Evolutionary conservation across 30 jellyfish, hydroid and myxozoan genomes (phyloP).

Genomic region (Thelohanellus kitauei): DNA sequence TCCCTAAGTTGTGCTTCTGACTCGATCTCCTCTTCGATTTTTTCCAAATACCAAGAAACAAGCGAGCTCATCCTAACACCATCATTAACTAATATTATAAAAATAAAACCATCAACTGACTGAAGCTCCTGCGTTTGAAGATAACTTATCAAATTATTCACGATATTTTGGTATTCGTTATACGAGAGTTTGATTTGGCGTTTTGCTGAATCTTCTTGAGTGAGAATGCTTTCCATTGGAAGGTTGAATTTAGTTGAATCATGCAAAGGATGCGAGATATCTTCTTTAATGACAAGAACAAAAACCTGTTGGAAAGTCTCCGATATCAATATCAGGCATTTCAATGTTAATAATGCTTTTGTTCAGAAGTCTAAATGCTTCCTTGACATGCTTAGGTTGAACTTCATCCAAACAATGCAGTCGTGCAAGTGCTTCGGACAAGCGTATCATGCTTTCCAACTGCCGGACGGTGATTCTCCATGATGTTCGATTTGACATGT

Average conservation of each 20-base stretch:
- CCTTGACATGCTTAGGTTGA: constrained; percentile 78
- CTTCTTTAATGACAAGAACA: constrained; percentile 24
- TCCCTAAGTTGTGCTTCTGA: constrained; percentile 55
- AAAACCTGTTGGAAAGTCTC: too few species aligned
- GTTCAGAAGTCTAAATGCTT: constrained; percentile 55
- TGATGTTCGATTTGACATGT: constrained; percentile 50
- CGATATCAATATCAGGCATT: constrained; percentile 81
- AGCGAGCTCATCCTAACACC: constrained; percentile 35
- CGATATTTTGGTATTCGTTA: constrained; percentile 32
- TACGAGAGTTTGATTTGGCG: constrained; percentile 26
- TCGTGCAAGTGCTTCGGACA: constrained; percentile 76
- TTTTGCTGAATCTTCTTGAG: too few species aligned
- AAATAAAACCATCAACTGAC: constrained; percentile 8
- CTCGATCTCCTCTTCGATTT: constrained; percentile 47
- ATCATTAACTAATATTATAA: constrained; percentile 10
- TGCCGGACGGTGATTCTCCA: constrained; percentile 95
- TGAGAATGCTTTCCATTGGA: too few species aligned
- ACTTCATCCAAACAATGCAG: constrained; percentile 80
- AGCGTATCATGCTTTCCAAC: constrained; percentile 74
- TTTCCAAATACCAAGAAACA: constrained; percentile 64
- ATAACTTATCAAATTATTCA: constrained; percentile 37
- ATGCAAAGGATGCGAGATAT: constrained; percentile 1
- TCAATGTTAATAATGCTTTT: constrained; percentile 72
- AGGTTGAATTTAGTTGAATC: too few species aligned
- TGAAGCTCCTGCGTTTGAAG: constrained; percentile 23